Evolutionary conservation across 2,113 vertebrate genomes (phyloP).

Genomic region (Pollimyrus isidori): DNA sequence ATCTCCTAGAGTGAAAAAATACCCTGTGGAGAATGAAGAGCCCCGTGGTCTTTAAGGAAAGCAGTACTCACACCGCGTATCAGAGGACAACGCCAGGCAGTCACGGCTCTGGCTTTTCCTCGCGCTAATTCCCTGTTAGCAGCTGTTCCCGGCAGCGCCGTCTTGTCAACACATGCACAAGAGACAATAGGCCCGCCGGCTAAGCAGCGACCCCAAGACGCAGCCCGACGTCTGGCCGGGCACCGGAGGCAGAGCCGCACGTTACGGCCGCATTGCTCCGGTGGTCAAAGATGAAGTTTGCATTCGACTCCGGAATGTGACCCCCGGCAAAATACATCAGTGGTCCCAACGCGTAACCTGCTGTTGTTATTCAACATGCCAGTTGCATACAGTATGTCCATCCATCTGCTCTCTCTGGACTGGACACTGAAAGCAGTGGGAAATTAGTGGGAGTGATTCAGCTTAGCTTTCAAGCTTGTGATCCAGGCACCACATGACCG

Average conservation of each 20-base stretch:
- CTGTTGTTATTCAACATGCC: neutral
- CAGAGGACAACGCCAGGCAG: neutral
- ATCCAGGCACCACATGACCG: conserved; percentile 60
- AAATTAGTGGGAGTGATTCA: neutral
- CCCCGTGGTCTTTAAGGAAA: neutral
- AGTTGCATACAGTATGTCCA: neutral
- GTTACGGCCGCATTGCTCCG: conserved; percentile 17
- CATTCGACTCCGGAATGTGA: conserved; percentile 24
- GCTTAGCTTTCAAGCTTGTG: neutral
- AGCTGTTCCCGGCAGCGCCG: neutral
- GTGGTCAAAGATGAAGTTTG: conserved; percentile 26
- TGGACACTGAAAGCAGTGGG: neutral
- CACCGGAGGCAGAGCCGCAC: conserved; percentile 13
- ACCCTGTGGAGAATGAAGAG: neutral
- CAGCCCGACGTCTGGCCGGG: neutral
- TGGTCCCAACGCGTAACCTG: neutral
- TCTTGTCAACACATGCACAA: conserved; percentile 28
- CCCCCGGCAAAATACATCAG: conserved; percentile 64
- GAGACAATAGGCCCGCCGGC: conserved; percentile 4
- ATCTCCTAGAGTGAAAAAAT: neutral
- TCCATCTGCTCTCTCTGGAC: conserved; percentile 55
- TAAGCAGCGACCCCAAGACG: conserved; percentile 11
- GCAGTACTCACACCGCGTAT: neutral
- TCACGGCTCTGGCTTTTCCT: conserved; percentile 23
- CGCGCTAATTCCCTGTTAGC: conserved; percentile 16